Evolutionary conservation across 1,140 invertebrate species (phyloP).

Genomic region (Sycophaga agraensis): DNA sequence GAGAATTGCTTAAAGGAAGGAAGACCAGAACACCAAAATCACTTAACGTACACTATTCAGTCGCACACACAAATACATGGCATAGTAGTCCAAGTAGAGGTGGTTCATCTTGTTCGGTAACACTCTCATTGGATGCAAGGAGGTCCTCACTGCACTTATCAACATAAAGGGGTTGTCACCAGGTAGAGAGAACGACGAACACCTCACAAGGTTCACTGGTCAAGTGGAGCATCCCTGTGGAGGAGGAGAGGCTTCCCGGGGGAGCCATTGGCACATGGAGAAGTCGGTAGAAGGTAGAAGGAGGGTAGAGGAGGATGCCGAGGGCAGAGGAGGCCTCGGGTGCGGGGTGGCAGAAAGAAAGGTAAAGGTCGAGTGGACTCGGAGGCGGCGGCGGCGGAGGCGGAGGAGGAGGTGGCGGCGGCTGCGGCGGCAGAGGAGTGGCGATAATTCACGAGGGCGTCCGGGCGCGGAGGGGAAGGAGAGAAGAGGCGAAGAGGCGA

Average conservation of each 20-base stretch:
- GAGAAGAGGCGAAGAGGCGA: no score
- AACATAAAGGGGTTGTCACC: no score
- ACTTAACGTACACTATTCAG: slow-evolving; percentile 1
- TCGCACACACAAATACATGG: neutral
- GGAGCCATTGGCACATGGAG: slow-evolving; percentile 10
- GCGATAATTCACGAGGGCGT: no score
- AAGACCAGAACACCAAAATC: slow-evolving; percentile 18
- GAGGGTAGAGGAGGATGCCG: no score
- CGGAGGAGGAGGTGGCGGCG: no score
- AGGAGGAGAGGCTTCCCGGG: neutral
- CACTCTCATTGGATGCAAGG: neutral
- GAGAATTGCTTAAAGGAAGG: neutral
- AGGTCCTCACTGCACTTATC: slow-evolving; percentile 9
- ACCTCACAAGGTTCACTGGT: neutral
- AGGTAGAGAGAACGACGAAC: neutral
- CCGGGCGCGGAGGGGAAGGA: no score
- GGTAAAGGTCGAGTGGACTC: no score
- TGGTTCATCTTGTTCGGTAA: neutral
- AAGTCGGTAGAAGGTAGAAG: no score
- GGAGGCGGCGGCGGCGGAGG: no score
- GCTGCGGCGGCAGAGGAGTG: no score
- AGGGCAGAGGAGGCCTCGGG: no score
- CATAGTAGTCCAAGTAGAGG: neutral
- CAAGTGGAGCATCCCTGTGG: neutral
- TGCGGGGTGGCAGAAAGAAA: no score